Base-by-base conservation (phyloP, 2,113 vertebrate genomes). In the Ceyx cyanopectus region DNA sequence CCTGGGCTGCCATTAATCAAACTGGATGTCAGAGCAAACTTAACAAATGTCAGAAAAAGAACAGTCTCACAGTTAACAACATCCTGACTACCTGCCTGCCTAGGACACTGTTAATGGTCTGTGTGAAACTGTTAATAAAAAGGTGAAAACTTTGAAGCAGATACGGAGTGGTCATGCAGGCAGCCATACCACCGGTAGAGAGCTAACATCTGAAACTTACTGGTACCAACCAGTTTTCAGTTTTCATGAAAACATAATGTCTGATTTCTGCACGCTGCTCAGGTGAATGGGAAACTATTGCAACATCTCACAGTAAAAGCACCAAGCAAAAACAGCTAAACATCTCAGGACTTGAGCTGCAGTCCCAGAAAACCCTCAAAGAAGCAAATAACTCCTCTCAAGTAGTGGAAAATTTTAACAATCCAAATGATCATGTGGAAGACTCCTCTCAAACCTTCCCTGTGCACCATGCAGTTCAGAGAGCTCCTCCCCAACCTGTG, bases 401-500 rank as follows among this genome's bases (percentile, higher is more conserved):
- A 62, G 61, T 6, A 21, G 19, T 32, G 40, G 29, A 76, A 34
- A 15, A 17, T 60, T 67, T 63, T 2, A 23, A 66, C 43, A 61
- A 69, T 18, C 5, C 0, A 0, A 34, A 57, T 5, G 3, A 57
- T 21, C 11, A 12, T 24, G 9, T 45, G 16, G 29, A 62, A 68
- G 37, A 21, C 32, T 32, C 73, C n/a, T 50, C 22, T 65, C 9
- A n/a, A 58, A 43, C 8, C 1, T 58, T 6, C 10, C 4, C 3
- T 41, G 7, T 40, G 17, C 40, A n/a, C 19, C 9, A 41, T 29
- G 19, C 0, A 0, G 16, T 29, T 7, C 0, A 0, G 48, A 58
- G 32, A 45, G 16, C 16, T 67, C 23, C 43, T n/a, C 11, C 8
- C 30, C 10, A 12, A 3, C 14, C 37, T 37, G 9, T 53, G 26